Percentiles rank a stretch among this genome's conserved stretches.
These are phyloP conservation scores for Arremon brunneinucha DNA, from an alignment of 2,797 vertebrate species.

Conservation along the genomic window DNA sequence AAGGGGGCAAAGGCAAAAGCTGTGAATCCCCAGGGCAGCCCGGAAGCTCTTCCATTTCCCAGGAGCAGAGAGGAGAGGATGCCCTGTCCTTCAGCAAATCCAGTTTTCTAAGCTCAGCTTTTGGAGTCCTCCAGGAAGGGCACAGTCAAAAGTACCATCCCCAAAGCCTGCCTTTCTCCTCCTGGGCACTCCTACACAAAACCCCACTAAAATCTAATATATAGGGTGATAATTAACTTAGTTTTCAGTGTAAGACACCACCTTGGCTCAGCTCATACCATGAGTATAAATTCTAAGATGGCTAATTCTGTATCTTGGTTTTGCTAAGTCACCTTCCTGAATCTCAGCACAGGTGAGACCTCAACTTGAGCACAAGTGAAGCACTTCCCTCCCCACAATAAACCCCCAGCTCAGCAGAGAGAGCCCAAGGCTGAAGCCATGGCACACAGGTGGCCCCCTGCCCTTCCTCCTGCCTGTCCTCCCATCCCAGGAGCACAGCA, in stretches of 20 bases:
- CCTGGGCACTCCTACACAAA: background rate
- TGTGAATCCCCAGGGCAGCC: background rate
- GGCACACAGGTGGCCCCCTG: background rate
- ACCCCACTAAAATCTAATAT: background rate
- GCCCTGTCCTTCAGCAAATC: background rate
- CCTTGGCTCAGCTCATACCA: background rate
- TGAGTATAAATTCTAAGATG: background rate
- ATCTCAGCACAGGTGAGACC: background rate
- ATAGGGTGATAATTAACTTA: too few relatives aligned
- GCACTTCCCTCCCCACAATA: background rate
- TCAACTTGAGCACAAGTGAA: rapidly evolving
- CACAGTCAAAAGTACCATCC: background rate
- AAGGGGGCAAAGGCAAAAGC: background rate
- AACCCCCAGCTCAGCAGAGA: background rate
- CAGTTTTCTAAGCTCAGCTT: background rate
- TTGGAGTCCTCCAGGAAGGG: background rate
- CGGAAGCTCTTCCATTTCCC: background rate
- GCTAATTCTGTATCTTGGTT: background rate
- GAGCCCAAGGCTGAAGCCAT: background rate
- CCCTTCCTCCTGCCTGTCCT: background rate
- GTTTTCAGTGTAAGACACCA: background rate
- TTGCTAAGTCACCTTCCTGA: background rate
- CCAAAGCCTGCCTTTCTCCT: background rate
- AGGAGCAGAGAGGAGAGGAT: background rate
- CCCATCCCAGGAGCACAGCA: background rate